Percentiles rank a stretch among this genome's conserved stretches.
These are phyloP conservation scores for Sphaeramia orbicularis DNA, from an alignment of 2,797 vertebrate species.

Conservation along the genomic window DNA sequence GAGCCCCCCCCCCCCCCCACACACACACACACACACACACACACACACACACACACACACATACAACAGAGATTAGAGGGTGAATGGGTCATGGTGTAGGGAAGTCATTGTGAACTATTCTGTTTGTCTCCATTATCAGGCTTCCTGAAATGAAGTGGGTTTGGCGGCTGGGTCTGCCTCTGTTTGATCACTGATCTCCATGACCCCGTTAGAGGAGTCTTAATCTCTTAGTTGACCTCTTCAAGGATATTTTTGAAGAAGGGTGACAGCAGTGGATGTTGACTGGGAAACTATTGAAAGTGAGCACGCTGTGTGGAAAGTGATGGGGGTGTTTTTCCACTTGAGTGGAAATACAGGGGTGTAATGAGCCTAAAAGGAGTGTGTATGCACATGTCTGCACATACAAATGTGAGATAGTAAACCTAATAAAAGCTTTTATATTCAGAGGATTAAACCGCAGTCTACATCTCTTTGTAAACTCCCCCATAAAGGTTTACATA, in stretches of 20 bases:
- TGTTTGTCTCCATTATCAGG: constrained; percentile 82
- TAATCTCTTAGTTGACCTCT: constrained; percentile 92
- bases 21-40: no score
- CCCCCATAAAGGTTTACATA: constrained; percentile 73
- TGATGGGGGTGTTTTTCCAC: constrained; percentile 85
- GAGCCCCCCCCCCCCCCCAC: constrained; percentile 67
- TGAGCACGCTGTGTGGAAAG: constrained; percentile 66
- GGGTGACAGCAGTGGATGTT: constrained; percentile 69
- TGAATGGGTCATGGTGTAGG: constrained; percentile 67
- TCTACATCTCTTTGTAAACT: constrained; percentile 75
- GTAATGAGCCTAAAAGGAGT: constrained; percentile 84
- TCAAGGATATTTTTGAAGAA: constrained; percentile 86
- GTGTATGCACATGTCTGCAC: constrained; percentile 68
- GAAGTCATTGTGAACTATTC: constrained; percentile 74
- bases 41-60: no score
- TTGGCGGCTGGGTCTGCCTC: constrained; percentile 69
- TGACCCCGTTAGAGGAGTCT: constrained; percentile 90
- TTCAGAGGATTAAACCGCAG: constrained; percentile 74
- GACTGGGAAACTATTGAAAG: constrained; percentile 78
- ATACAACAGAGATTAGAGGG: no score
- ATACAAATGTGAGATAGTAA: constrained; percentile 60
- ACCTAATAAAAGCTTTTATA: constrained; percentile 43
- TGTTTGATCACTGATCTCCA: constrained; percentile 97
- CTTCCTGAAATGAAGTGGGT: constrained; percentile 78
- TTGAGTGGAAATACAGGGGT: constrained; percentile 85